Percentiles rank a stretch among this genome's conserved stretches.
Evolutionary conservation across 2,888 invertebrate species (phyloP).

Genomic region (Cryptosula pallasiana): DNA sequence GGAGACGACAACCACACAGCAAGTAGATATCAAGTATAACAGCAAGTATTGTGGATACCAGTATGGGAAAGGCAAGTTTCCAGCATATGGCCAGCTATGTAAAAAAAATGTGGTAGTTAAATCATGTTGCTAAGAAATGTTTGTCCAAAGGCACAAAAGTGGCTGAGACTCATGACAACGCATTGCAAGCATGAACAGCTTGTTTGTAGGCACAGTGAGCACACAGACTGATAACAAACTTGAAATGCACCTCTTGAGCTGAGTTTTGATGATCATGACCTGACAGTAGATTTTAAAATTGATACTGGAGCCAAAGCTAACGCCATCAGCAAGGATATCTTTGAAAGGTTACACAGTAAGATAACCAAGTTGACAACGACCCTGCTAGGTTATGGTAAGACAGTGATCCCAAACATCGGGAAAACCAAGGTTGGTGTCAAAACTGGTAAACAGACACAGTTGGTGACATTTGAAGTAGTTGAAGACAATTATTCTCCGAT

Average conservation of each 20-base stretch:
- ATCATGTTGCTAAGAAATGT: not conserved
- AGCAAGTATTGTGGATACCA: constrained; percentile 1
- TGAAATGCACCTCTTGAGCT: not conserved
- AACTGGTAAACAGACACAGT: not conserved
- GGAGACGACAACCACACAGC: not conserved
- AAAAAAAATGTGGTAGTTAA: not conserved
- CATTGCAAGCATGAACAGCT: not conserved
- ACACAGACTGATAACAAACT: not conserved
- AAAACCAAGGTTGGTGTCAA: not conserved
- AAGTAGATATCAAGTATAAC: not conserved
- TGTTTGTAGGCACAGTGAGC: not conserved
- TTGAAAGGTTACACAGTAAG: not conserved
- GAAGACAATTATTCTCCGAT: not conserved
- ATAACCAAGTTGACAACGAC: not conserved
- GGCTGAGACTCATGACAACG: not conserved
- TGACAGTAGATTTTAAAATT: not conserved
- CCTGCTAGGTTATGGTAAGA: not conserved
- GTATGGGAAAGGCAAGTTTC: not conserved
- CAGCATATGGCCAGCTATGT: not conserved
- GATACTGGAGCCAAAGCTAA: not conserved
- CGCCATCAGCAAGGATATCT: not conserved
- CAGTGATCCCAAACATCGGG: not conserved
- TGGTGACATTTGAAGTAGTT: constrained; percentile 23
- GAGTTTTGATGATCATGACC: not conserved
- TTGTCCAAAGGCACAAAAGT: not conserved